phyloP scores from a whole-genome alignment of 2,797 vertebrate species.

The Eospalax fontanierii region DNA sequence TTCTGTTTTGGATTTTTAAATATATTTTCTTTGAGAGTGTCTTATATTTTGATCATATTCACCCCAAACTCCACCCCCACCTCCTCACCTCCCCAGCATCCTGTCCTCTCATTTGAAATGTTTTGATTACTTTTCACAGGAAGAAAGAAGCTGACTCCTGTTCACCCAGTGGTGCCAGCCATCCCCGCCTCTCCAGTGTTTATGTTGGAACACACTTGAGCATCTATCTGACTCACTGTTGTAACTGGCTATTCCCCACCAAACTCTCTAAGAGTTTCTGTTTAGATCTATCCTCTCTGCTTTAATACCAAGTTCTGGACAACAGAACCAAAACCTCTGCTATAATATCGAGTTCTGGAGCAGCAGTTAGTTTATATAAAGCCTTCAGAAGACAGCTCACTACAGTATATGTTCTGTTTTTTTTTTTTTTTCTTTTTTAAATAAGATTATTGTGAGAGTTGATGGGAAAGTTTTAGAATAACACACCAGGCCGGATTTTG shows the following conservation, averaged over 20 bases:
- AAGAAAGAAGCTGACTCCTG: background rate
- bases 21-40: background rate
- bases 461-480: background rate
- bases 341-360: constrained; percentile 5
- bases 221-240: background rate
- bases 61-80: too few species aligned
- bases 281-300: background rate
- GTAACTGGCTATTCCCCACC: background rate
- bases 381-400: background rate
- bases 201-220: background rate
- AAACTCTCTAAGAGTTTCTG: background rate
- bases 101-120: too few species aligned
- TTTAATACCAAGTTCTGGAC: background rate
- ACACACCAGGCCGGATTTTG: background rate
- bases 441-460: background rate
- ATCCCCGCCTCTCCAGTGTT: background rate
- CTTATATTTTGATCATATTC: too few species aligned
- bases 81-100: too few species aligned
- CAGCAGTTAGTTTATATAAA: background rate
- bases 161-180: background rate
- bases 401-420: background rate
- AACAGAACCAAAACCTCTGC: too few species aligned
- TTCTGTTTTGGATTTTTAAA: background rate
- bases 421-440: background rate
- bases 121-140: background rate